These are phyloP conservation scores for Pachyseris speciosa DNA, from an alignment of 64 coral and sea anemone species.

Conservation along the genomic window DNA sequence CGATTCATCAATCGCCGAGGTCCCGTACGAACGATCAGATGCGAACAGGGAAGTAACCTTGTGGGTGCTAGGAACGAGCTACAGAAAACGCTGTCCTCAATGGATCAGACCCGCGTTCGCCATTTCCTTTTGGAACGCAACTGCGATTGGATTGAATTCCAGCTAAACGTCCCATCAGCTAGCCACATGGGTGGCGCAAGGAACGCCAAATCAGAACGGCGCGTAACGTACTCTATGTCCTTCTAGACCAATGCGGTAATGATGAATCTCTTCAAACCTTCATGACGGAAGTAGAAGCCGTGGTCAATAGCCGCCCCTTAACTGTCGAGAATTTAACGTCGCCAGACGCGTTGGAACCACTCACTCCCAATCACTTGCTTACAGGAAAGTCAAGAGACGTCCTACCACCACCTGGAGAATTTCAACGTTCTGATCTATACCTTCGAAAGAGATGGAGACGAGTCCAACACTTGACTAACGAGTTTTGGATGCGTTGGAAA, in stretches of 20 bases:
- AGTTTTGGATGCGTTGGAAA: constrained; percentile 4
- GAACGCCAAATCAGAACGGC: constrained; percentile 9
- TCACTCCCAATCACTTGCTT: neutral
- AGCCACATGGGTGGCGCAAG: neutral
- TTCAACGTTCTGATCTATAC: neutral
- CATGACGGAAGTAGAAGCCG: no score
- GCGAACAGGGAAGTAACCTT: neutral
- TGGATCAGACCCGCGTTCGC: no score
- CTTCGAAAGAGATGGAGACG: no score
- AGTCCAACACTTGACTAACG: no score
- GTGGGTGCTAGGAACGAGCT: neutral
- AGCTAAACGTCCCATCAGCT: no score
- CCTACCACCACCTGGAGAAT: no score
- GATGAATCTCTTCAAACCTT: constrained; percentile 6
- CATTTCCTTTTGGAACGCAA: no score
- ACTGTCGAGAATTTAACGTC: neutral
- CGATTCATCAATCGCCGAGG: no score
- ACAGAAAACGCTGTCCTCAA: neutral
- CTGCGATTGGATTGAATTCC: no score
- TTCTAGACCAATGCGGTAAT: constrained; percentile 1
- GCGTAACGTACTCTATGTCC: neutral
- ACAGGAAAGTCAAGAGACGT: neutral
- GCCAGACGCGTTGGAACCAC: neutral
- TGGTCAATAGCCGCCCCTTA: constrained; percentile 10
- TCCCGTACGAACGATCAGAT: no score